phyloP scores from a whole-genome alignment of 2,888 invertebrate genomes.

The Allacma fusca region DNA sequence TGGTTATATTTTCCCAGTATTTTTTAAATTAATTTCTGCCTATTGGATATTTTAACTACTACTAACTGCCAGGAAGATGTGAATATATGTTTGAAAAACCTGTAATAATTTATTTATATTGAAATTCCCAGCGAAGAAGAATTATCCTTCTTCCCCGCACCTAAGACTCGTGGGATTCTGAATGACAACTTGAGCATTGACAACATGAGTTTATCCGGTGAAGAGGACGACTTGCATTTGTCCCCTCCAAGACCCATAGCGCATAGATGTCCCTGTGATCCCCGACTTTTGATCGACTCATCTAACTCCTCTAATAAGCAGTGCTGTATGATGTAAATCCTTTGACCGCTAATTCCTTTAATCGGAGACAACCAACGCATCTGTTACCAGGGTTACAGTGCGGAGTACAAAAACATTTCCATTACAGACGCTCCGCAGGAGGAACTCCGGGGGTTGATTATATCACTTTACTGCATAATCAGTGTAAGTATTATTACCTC shows the following conservation, averaged over 20 bases:
- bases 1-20: no score
- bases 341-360: background rate
- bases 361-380: background rate
- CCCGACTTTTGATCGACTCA: conserved; percentile 45
- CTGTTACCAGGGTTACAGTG: no score
- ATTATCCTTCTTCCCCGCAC: conserved; percentile 68
- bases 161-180: conserved; percentile 67
- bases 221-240: conserved; percentile 66
- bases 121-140: conserved; percentile 67
- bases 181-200: conserved; percentile 71
- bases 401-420: no score
- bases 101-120: no score
- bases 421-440: no score
- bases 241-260: conserved; percentile 66
- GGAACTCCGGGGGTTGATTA: no score
- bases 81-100: no score
- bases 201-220: conserved; percentile 70
- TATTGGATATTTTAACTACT: no score
- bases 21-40: no score
- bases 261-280: conserved; percentile 66
- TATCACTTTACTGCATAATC: no score
- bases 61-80: no score
- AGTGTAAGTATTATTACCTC: no score
- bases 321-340: background rate
- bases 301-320: background rate